A percentile compares a stretch with the other conserved stretches of the same genome.
These are phyloP conservation scores for Scomber scombrus DNA, from an alignment of 2,113 vertebrate species.

Conservation along the genomic window DNA sequence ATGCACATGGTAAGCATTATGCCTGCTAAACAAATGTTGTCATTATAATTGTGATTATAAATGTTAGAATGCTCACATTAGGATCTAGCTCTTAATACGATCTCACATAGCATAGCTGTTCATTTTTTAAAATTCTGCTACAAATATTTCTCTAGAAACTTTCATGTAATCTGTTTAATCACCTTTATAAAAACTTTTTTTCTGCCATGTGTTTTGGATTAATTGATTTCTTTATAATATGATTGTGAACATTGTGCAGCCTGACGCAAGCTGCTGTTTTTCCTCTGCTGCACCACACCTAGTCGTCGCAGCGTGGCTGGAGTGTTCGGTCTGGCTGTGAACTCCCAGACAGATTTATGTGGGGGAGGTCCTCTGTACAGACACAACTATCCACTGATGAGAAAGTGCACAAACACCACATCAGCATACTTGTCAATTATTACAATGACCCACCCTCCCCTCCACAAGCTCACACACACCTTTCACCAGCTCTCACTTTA, in stretches of 20 bases:
- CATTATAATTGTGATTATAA: too few species aligned
- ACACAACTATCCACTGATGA: conserved; percentile 58
- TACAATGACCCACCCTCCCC: conserved; percentile 27
- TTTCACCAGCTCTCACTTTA: conserved; percentile 25
- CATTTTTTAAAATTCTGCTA: neutral
- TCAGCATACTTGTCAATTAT: conserved; percentile 69
- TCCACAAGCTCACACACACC: neutral
- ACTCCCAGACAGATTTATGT: conserved; percentile 53
- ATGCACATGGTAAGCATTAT: too few species aligned
- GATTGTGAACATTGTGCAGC: conserved; percentile 11
- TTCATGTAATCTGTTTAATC: neutral
- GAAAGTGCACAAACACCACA: conserved; percentile 56
- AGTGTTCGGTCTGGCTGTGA: conserved; percentile 26
- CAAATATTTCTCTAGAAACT: neutral
- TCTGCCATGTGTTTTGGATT: neutral
- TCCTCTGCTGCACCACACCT: conserved; percentile 16
- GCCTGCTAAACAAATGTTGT: too few species aligned
- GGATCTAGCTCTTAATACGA: too few species aligned
- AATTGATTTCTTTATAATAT: neutral
- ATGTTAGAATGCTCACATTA: too few species aligned
- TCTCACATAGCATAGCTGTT: too few species aligned
- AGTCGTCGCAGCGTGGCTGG: neutral
- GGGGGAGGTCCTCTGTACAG: conserved; percentile 44
- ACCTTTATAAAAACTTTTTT: neutral
- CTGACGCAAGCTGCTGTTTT: conserved; percentile 15